Base-by-base conservation (phyloP, 2,797 vertebrate species). In the Eospalax fontanierii region DNA sequence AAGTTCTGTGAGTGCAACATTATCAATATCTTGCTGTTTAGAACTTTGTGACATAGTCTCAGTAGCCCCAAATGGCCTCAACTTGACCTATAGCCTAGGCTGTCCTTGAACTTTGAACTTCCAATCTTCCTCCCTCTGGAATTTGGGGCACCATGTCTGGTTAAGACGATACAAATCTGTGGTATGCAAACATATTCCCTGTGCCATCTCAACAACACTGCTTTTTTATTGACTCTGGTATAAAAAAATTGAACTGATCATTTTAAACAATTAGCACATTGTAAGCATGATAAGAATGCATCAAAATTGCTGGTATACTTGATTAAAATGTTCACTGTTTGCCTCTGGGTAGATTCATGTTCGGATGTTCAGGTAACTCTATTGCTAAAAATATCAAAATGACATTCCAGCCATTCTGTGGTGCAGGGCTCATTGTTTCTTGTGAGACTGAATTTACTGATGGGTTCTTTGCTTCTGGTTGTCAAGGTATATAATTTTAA, bases 221-320 rank as follows among this genome's bases (percentile, higher is more conserved):
- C 40, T 76, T 84, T 93, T 75, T 63, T 63, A 87, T 54, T 15
- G 30, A 84, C 5, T 24, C 57, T 40, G 35, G 5, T 33, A 84
- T 76, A 43, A 10, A 24, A 16, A 15, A 1, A 26, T 24, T 28
- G 28, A 87, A 73, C 28, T 65, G 24, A 81, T 92, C 28, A 40
- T 84, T 95, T 93, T 33, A 94, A 92, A 87, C 30, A 87, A 74
- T 79, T 57, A 87, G 71, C 38, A 40, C 21, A 75, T 74, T 54
- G 46, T 50, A 59, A 87, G 59, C 33, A 57, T 57, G 19, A 28
- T 63, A 93, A 92, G 82, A 75, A 80, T 81, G 7, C 46, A 50
- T 30, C 14, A 70, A 75, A 73, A 76, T 26, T 15, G 3, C 28
- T 30, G 63, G n/a, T 93, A 38, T 70, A 75, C 9, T 12, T 54